Percentiles rank a stretch among this genome's conserved stretches.
Evolutionary conservation across 1,140 invertebrate species (phyloP).

Genomic region (Atta cephalotes): DNA sequence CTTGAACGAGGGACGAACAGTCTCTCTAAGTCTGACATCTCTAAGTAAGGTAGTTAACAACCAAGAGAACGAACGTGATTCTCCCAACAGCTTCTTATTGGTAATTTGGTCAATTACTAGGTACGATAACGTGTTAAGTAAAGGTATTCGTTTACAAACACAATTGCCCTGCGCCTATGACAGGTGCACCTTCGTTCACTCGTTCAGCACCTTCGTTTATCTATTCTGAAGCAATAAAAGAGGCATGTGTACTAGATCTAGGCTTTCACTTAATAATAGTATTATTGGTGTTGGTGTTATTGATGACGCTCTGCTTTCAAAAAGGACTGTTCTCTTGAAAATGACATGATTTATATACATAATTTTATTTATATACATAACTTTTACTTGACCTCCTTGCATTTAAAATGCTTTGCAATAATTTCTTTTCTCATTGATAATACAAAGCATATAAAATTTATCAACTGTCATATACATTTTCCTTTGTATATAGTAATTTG

Average conservation of each 20-base stretch:
- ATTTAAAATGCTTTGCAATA: neutral
- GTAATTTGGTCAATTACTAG: conserved; percentile 75
- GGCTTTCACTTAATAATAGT: conserved; percentile 33
- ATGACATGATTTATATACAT: neutral
- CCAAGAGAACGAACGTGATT: conserved; percentile 49
- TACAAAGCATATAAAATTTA: neutral
- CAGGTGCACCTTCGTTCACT: too few species aligned
- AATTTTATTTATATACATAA: neutral
- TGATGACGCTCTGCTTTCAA: neutral
- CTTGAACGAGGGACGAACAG: conserved; percentile 36
- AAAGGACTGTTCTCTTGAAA: neutral
- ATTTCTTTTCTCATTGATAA: neutral
- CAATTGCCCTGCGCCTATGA: neutral
- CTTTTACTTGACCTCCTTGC: neutral
- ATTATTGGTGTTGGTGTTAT: neutral
- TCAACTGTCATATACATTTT: neutral
- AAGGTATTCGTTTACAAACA: conserved; percentile 62
- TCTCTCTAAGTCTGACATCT: conserved; percentile 28
- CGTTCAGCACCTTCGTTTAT: conserved; percentile 30
- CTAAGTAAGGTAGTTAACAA: neutral
- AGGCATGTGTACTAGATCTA: conserved; percentile 18
- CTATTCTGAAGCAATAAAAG: conserved; percentile 60
- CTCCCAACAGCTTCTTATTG: conserved; percentile 68
- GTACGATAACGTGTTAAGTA: conserved; percentile 71
- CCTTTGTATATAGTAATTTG: neutral